phyloP scores from a whole-genome alignment of 2,113 vertebrate genomes.

The Poicephalus gulielmi region DNA sequence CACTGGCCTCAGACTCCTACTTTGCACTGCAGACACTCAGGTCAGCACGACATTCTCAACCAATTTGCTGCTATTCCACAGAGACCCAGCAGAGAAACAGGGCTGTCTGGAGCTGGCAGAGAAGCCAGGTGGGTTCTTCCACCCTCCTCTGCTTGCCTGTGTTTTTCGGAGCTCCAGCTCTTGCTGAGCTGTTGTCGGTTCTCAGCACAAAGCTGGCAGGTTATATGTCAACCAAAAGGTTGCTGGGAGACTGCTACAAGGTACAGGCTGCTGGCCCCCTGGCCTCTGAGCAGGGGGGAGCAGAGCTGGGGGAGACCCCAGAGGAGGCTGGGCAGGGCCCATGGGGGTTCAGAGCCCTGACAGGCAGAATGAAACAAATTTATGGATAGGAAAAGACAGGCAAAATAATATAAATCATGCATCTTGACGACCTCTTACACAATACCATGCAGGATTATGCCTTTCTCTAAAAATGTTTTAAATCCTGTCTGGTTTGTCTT shows the following conservation, averaged over 20 bases:
- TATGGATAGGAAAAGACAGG: not conserved
- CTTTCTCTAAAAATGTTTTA: not conserved
- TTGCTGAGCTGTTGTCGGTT: fast-evolving
- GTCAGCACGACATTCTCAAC: not conserved
- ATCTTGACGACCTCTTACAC: not conserved
- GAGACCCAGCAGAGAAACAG: not conserved
- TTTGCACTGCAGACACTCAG: too few species aligned
- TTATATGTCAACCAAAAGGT: not conserved
- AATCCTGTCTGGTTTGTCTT: not conserved
- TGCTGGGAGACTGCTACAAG: not conserved
- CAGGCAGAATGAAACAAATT: not conserved
- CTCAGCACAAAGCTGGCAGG: not conserved
- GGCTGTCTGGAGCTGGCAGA: not conserved
- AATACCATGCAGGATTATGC: not conserved
- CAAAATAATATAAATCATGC: not conserved
- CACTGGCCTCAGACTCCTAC: not conserved
- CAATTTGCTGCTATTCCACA: not conserved
- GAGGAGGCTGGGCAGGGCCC: not conserved
- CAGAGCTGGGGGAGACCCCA: fast-evolving
- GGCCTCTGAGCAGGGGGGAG: fast-evolving
- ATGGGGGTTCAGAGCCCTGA: not conserved
- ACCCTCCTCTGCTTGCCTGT: not conserved
- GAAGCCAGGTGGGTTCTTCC: not conserved
- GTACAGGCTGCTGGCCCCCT: fast-evolving
- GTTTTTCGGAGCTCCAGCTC: not conserved